Evolutionary conservation across 2,888 invertebrate genomes (phyloP), one percentile per base, ranked within the genome.

Genomic region (Acheta domesticus): DNA sequence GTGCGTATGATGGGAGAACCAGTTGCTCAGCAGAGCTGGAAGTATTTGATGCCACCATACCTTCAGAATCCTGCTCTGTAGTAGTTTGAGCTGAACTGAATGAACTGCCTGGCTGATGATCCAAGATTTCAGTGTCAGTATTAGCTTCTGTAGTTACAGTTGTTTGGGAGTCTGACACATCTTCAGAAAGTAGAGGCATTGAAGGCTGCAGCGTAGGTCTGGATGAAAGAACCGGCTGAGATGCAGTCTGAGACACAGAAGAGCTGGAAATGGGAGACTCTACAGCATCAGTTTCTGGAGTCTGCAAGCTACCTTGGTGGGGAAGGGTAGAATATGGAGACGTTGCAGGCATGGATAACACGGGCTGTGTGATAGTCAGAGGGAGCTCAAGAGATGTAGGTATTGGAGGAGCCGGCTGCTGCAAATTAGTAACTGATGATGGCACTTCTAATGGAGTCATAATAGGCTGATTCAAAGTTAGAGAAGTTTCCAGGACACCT

Each of bases 361-460:
- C 76, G 2, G 48, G n/a, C 11, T 20, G 36, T 11, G 76, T 48
- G 11, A 48, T n/a, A n/a, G 76, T 19, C 11, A 76, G 49, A 12
- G 23, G 76, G 16, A 76, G 76, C 19, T 23, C 21, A 49, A 48
- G 23, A 20, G 76, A 76, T n/a, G 76, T n/a, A 78, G 80, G 36
- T 20, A 75, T 77, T 77, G 74, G 77, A 49, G 79, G 78, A 36
- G 79, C 74, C 74, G 80, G 80, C 23, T 62, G 49, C 19, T 78
- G 75, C 14, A 78, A 20, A 62, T 36, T 62, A 75, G 75, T 49
- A 21, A 79, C 49, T 20, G 49, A 12, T 12, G 81, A 82, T 11
- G 94, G 93, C 48, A 92, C 90, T 86, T 94, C 94, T 48, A 93
- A 87, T 0, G 94, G 92, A 1, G 94, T 93, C 95, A 95, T 95